These are phyloP conservation scores for Salarias fasciatus DNA, from an alignment of 2,797 vertebrate species.

Conservation along the genomic window DNA sequence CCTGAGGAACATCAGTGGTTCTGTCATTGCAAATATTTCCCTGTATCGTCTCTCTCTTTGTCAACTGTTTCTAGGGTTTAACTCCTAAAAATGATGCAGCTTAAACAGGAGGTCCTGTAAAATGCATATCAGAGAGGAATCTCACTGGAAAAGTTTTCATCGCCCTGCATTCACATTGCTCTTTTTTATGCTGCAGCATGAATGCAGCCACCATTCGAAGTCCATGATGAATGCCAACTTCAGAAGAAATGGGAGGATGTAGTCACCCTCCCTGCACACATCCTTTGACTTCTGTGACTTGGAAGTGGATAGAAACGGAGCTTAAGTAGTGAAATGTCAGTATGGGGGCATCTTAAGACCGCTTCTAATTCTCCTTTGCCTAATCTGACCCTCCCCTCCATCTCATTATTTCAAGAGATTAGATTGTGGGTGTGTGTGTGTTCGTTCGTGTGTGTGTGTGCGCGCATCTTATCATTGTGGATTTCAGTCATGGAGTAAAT, in stretches of 20 bases:
- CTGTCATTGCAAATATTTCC: conserved; percentile 10
- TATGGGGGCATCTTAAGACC: conserved; percentile 40
- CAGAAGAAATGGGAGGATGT: conserved; percentile 14
- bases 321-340: conserved; percentile 54
- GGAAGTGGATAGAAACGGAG: conserved; percentile 33
- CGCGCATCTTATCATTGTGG: background rate
- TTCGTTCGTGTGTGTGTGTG: conserved; percentile 1
- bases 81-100: background rate
- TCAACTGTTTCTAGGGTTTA: background rate
- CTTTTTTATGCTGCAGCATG: too few relatives aligned
- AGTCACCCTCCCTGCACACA: conserved; percentile 1
- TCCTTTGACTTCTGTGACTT: conserved; percentile 37
- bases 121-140: too few relatives aligned
- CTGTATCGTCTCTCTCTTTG: background rate
- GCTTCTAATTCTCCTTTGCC: conserved; percentile 38
- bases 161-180: too few relatives aligned
- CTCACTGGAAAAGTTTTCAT: too few relatives aligned
- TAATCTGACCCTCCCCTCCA: conserved; percentile 50
- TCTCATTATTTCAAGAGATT: conserved; percentile 43
- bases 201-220: too few relatives aligned
- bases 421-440: conserved; percentile 4
- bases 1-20: conserved; percentile 27
- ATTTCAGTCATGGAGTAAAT: too few relatives aligned
- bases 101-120: too few relatives aligned
- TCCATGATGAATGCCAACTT: conserved; percentile 13